Conservation (phyloP, 2,113 vertebrate species). For the human region DNA sequence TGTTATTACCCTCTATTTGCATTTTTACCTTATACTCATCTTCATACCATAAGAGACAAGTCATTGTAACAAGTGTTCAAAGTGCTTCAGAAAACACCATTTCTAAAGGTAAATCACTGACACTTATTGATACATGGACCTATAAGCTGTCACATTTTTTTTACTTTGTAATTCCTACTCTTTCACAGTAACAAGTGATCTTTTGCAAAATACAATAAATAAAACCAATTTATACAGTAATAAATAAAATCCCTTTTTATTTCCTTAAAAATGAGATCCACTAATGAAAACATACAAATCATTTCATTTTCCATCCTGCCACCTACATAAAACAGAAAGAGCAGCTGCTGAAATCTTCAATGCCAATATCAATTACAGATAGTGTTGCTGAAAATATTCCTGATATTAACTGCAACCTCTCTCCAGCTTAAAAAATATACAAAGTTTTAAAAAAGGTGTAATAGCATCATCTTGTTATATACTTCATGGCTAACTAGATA, state of each 20-base stretch:
- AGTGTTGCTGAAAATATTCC: conserved; percentile 56
- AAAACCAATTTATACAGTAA: conserved; percentile 4
- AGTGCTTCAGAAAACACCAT: not conserved
- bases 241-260: conserved; percentile 28
- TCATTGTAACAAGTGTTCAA: not conserved
- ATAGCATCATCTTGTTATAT: not conserved
- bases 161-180: not conserved
- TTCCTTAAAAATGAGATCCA: conserved; percentile 46
- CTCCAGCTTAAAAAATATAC: conserved; percentile 23
- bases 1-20: not conserved
- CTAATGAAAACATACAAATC: conserved; percentile 48
- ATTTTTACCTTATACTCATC: not conserved
- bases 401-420: conserved; percentile 55
- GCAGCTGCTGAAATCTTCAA: conserved; percentile 57
- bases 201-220: conserved; percentile 4
- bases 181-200: not conserved
- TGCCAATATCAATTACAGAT: conserved; percentile 59
- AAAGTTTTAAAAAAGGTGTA: not conserved
- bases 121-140: not conserved
- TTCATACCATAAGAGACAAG: not conserved
- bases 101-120: conserved; percentile 32
- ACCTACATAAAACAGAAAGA: conserved; percentile 59
- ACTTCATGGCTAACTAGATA: not conserved
- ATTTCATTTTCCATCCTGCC: conserved; percentile 38
- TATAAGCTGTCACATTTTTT: not conserved